Evolutionary conservation across 2,797 vertebrate species (phyloP), one percentile per base, ranked within the genome.

Genomic region (Momotus momota): DNA sequence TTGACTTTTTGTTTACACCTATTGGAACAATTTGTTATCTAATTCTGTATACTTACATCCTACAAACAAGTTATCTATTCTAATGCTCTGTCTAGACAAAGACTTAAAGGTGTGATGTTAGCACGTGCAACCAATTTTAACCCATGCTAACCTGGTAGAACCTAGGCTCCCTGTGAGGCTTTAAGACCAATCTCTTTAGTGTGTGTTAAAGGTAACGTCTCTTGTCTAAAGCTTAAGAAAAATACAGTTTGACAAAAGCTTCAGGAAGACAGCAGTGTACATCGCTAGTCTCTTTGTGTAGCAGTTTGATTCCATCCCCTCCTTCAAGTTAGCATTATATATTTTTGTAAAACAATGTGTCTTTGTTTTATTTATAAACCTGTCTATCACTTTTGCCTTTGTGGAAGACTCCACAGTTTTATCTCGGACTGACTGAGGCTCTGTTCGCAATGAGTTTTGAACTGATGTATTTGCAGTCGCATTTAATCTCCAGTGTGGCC

Each of bases 281-380:
- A 62, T 75, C 2, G 8, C 62, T 90, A 91, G 72, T 94, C 80
- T 89, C 81, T 93, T 88, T 84, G 69, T 93, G 58, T 66, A 90
- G 69, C 72, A 72, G 83, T 81, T 90, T 79, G 77, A 74, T 88
- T 90, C 83, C 58, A 73, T 31, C 38, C 48, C 66, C 19, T 40
- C 0, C 61, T 86, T 88, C 88, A 92, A 90, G 79, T 7, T 91
- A 65, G 72, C 85, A 83, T 88, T 10, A 1, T 86, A 35, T 88
- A 65, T 88, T 94, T 96, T 91, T 95, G 93, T 96, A 93, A 96
- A 96, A 94, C 85, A 90, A 35, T 66, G 58, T 88, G 62, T 86
- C 79, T 91, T 91, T 96, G 65, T 93, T 93, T 97, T 95, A 92
- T 92, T 95, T 95, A 93, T 93, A 96, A 94, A 91, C 81, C 89